Conservation (phyloP, 2,797 vertebrate genomes). For the Anisognathus igniventris region DNA sequence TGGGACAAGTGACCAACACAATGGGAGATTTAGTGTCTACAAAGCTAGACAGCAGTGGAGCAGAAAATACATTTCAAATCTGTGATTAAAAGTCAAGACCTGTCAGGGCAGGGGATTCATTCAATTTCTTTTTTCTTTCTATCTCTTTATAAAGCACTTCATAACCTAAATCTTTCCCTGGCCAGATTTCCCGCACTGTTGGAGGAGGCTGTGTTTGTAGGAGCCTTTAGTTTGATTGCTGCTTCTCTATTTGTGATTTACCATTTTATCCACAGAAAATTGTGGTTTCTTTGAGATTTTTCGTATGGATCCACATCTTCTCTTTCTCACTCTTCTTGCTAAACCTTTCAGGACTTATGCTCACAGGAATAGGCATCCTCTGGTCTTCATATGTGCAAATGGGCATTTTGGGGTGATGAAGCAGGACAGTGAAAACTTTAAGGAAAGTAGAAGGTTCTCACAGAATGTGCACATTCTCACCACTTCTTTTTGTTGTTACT, state of each 20-base stretch:
- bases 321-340: not conserved
- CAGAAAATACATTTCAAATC: not conserved
- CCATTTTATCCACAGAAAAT: not conserved
- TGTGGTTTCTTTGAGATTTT: not conserved
- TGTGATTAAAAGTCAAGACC: not conserved
- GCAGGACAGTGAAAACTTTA: not conserved
- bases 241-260: not conserved
- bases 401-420: not conserved
- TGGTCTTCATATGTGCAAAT: not conserved
- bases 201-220: not conserved
- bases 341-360: not conserved
- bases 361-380: not conserved
- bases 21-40: not conserved
- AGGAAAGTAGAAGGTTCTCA: not conserved
- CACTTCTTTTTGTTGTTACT: not conserved
- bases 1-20: not conserved
- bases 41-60: not conserved
- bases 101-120: not conserved
- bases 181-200: not conserved
- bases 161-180: not conserved
- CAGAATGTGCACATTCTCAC: fast-evolving
- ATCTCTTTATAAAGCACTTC: not conserved
- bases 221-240: not conserved
- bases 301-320: not conserved
- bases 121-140: not conserved